phyloP scores from a whole-genome alignment of 2,113 vertebrate genomes.

The Dermatemys mawii region DNA sequence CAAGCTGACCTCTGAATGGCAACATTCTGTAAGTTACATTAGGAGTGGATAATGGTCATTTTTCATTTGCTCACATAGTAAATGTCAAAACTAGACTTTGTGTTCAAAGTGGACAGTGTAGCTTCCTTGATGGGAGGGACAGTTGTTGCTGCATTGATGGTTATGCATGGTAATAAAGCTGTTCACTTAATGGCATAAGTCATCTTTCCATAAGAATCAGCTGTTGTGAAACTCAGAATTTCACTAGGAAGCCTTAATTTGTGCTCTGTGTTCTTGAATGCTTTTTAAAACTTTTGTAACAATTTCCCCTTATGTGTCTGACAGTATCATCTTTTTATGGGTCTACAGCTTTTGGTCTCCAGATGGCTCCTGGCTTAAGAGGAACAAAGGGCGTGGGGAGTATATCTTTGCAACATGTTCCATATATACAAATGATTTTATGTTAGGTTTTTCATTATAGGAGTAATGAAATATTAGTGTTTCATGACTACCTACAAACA shows the following conservation, averaged over 20 bases:
- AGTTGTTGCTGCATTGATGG: constrained; percentile 63
- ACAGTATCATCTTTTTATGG: neutral
- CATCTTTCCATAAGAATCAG: neutral
- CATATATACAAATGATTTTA: neutral
- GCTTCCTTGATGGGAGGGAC: constrained; percentile 31
- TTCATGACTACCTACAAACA: neutral
- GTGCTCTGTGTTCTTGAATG: neutral
- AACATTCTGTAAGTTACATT: rapidly evolving
- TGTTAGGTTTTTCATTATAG: neutral
- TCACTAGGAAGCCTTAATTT: neutral
- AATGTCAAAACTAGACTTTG: neutral
- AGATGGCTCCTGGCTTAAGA: constrained; percentile 2
- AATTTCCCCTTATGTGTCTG: neutral
- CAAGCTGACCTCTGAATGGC: neutral
- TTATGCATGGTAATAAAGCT: neutral
- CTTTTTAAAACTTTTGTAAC: neutral
- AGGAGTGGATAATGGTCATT: neutral
- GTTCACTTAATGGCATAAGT: neutral
- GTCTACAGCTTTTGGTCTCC: constrained; percentile 10
- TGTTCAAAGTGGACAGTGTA: neutral
- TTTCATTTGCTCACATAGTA: neutral
- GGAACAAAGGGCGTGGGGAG: constrained; percentile 14
- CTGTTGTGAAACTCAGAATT: neutral
- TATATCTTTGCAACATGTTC: neutral
- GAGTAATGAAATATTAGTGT: neutral